Conservation (phyloP, 2,113 vertebrate genomes). For the Pitta sordida region DNA sequence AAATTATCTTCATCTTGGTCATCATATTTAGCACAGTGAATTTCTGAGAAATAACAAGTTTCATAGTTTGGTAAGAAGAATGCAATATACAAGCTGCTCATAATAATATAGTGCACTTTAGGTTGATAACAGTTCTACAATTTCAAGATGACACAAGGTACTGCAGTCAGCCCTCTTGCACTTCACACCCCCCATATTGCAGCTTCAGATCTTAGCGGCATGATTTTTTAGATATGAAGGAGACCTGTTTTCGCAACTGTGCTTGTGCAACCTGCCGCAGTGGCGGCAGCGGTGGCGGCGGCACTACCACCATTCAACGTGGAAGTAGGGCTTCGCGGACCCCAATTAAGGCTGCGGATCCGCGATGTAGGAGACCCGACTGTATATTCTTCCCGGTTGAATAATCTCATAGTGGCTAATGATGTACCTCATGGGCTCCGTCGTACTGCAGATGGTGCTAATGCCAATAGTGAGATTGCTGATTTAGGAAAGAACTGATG, state of each 20-base stretch:
- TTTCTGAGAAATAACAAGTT: not conserved
- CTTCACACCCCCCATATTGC: too few relatives aligned
- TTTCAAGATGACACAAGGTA: not conserved
- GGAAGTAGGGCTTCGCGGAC: too few relatives aligned
- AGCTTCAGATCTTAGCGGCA: too few relatives aligned
- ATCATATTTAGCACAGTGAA: not conserved
- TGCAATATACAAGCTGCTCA: accelerated
- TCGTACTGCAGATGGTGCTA: not conserved
- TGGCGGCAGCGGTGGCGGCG: too few relatives aligned
- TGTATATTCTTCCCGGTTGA: not conserved
- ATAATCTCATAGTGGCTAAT: not conserved
- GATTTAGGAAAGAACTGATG: not conserved
- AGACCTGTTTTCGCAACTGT: too few relatives aligned
- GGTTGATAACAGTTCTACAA: not conserved
- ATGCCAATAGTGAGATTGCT: accelerated
- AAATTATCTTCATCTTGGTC: not conserved
- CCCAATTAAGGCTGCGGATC: too few relatives aligned
- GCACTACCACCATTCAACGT: too few relatives aligned
- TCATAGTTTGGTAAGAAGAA: not conserved
- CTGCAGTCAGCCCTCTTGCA: too few relatives aligned
- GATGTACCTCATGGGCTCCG: not conserved
- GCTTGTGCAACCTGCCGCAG: too few relatives aligned
- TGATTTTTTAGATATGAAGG: too few relatives aligned
- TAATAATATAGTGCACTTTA: not conserved
- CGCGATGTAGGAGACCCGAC: too few relatives aligned